phyloP scores from a whole-genome alignment of 2,888 invertebrate genomes.

The Caenorhabditis sinica region DNA sequence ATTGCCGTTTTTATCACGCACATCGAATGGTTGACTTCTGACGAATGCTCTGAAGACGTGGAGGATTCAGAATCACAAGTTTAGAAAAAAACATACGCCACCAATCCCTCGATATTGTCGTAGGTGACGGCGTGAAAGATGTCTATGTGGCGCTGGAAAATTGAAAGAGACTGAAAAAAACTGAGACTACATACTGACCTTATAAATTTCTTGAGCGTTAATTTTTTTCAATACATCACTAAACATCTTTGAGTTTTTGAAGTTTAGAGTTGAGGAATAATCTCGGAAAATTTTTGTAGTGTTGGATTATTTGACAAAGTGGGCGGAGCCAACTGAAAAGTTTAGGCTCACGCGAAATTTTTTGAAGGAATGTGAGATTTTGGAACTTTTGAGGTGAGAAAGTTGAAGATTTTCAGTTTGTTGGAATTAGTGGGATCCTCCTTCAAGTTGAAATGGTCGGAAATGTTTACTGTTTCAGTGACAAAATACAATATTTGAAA shows the following conservation, averaged over 20 bases:
- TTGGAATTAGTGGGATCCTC: too few species aligned
- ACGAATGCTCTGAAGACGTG: slow-evolving; percentile 43
- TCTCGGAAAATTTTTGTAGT: neutral
- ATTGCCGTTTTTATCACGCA: slow-evolving; percentile 53
- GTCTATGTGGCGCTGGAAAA: slow-evolving; percentile 48
- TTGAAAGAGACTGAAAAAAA: too few species aligned
- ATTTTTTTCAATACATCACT: slow-evolving; percentile 52
- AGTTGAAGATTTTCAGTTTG: too few species aligned
- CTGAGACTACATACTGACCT: slow-evolving; percentile 13
- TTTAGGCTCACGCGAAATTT: too few species aligned
- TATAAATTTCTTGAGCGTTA: slow-evolving; percentile 56
- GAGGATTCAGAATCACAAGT: neutral
- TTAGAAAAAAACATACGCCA: slow-evolving; percentile 32
- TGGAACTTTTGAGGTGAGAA: too few species aligned
- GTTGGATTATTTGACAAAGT: neutral
- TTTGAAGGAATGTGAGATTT: too few species aligned
- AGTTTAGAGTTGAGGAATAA: too few species aligned
- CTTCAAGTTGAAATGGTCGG: too few species aligned
- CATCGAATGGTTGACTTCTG: slow-evolving; percentile 47
- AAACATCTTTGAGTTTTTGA: slow-evolving; percentile 43
- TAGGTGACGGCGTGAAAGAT: slow-evolving; percentile 57
- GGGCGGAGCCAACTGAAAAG: neutral
- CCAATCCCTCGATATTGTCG: slow-evolving; percentile 55
- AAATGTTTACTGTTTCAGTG: too few species aligned
- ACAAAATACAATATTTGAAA: too few species aligned